Conservation (phyloP, 2,797 vertebrate species). For the Ispidina picta region DNA sequence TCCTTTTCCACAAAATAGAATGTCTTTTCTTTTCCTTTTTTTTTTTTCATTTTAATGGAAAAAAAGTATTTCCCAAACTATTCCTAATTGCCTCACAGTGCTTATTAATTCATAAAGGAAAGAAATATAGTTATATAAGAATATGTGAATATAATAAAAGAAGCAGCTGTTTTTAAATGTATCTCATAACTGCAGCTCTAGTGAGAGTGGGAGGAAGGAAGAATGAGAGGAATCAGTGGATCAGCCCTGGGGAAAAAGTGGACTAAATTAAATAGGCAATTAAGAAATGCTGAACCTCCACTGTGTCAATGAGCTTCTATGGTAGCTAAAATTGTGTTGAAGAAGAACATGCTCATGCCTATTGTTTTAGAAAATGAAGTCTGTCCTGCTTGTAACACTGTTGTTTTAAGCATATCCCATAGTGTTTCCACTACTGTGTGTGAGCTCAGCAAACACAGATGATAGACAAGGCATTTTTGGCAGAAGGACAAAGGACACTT, state of each 20-base stretch:
- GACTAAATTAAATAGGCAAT: conserved; percentile 67
- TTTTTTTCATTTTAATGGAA: neutral
- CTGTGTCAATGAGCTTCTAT: conserved; percentile 13
- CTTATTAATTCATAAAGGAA: conserved; percentile 38
- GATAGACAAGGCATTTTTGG: conserved; percentile 43
- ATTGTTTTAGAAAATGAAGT: conserved; percentile 54
- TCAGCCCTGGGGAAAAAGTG: conserved; percentile 36
- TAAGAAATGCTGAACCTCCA: conserved; percentile 46
- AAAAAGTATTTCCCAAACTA: neutral
- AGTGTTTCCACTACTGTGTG: conserved; percentile 46
- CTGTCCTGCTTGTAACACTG: conserved; percentile 42
- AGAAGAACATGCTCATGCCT: neutral
- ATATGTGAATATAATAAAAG: conserved; percentile 9
- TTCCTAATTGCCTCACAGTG: conserved; percentile 3
- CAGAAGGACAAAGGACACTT: conserved; percentile 71
- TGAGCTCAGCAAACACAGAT: conserved; percentile 20
- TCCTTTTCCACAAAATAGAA: neutral
- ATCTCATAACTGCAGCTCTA: conserved; percentile 6
- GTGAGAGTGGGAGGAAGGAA: neutral
- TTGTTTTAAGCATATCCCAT: conserved; percentile 47
- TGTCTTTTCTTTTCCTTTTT: neutral
- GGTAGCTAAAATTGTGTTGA: conserved; percentile 26
- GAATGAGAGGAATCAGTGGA: neutral
- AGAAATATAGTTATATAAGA: conserved; percentile 27
- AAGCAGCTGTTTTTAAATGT: conserved; percentile 33